Evolutionary conservation across 2,797 vertebrate genomes (phyloP).

Genomic region (Helicolenus hilgendorfi): DNA sequence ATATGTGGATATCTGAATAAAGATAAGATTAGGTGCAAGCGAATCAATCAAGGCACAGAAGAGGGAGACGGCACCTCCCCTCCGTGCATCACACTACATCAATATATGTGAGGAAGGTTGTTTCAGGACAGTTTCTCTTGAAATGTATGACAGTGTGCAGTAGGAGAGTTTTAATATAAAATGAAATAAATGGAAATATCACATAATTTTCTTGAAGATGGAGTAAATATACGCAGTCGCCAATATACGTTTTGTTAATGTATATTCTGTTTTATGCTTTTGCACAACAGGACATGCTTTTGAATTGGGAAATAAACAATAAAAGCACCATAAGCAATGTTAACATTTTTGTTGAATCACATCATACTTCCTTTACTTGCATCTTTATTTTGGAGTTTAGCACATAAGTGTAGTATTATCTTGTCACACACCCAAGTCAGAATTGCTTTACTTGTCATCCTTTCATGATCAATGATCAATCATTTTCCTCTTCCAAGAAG

Average conservation of each 20-base stretch:
- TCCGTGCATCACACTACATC: conserved; percentile 41
- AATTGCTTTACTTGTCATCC: conserved; percentile 8
- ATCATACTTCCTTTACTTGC: not conserved
- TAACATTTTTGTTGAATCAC: not conserved
- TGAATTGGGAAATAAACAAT: not conserved
- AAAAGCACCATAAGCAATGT: not conserved
- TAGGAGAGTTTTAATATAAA: not conserved
- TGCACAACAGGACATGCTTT: not conserved
- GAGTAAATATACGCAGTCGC: not conserved
- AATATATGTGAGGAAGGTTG: conserved; percentile 44
- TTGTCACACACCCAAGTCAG: not conserved
- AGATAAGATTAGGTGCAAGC: conserved; percentile 73
- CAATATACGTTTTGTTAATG: not conserved
- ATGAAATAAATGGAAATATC: not conserved
- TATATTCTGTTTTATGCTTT: not conserved
- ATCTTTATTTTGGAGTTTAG: not conserved
- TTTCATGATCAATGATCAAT: conserved; percentile 22
- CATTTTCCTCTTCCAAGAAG: conserved; percentile 12
- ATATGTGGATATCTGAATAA: conserved; percentile 76
- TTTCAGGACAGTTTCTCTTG: conserved; percentile 57
- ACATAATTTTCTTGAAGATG: not conserved
- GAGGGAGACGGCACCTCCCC: conserved; percentile 26
- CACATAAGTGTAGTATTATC: not conserved
- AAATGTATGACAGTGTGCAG: conserved; percentile 15
- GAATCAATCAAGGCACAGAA: conserved; percentile 70